Conservation (phyloP, 2,888 invertebrate species). For the Heliconius erato region DNA sequence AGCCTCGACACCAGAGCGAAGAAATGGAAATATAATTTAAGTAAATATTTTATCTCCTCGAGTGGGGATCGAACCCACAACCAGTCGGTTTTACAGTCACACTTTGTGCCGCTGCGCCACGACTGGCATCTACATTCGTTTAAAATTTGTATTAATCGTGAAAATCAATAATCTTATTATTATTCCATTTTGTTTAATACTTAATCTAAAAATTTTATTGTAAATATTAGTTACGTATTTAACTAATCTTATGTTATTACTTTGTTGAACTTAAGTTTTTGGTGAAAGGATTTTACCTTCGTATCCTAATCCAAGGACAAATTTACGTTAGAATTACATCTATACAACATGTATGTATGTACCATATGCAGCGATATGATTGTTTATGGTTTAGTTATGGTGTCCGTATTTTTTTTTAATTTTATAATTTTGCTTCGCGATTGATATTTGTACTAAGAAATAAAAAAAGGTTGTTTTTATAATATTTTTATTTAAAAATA, state of each 20-base stretch:
- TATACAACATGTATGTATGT: slow-evolving; percentile 16
- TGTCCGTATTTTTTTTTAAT: background rate
- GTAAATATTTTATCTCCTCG: too few relatives aligned
- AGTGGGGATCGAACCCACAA: too few relatives aligned
- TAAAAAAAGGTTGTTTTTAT: too few relatives aligned
- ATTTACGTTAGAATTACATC: slow-evolving; percentile 35
- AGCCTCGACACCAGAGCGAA: too few relatives aligned
- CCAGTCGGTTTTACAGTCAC: too few relatives aligned
- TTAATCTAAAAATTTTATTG: background rate
- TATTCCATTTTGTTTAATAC: background rate
- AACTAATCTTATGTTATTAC: background rate
- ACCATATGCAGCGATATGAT: background rate
- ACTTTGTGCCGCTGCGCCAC: too few relatives aligned
- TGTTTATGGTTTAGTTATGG: background rate
- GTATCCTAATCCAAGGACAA: slow-evolving; percentile 30
- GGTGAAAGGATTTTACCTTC: slow-evolving; percentile 38
- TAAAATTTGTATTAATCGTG: too few relatives aligned
- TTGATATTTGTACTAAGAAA: background rate
- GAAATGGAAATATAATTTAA: too few relatives aligned
- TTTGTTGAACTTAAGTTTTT: background rate
- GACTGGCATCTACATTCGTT: too few relatives aligned
- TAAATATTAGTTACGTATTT: background rate
- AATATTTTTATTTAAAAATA: background rate
- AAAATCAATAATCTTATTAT: too few relatives aligned
- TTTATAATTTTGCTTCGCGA: background rate